Percentiles rank a stretch among this genome's conserved stretches.
These are phyloP conservation scores for Barypeithes pellucidus DNA, from an alignment of 2,888 invertebrate species.

Conservation along the genomic window DNA sequence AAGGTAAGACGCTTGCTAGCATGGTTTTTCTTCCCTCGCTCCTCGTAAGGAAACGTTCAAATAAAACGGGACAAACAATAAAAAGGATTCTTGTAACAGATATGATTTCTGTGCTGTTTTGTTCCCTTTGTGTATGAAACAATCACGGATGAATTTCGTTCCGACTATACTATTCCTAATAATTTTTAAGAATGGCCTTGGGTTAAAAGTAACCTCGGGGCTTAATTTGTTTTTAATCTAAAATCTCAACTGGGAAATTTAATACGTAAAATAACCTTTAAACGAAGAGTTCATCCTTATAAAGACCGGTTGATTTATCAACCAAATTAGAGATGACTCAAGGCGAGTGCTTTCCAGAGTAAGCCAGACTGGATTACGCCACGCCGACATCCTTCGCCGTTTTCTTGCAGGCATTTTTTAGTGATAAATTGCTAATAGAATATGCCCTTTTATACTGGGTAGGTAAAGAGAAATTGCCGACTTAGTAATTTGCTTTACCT, in stretches of 20 bases:
- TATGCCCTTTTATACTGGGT: conserved; percentile 19
- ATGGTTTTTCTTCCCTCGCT: no score
- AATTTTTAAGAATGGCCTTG: background rate
- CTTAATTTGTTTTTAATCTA: background rate
- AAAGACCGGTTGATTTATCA: conserved; percentile 41
- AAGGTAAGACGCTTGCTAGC: no score
- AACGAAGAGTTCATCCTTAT: conserved; percentile 13
- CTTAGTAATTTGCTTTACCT: background rate
- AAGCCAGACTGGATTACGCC: conserved; percentile 50
- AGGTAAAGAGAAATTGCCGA: conserved; percentile 19
- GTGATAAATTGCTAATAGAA: conserved; percentile 46
- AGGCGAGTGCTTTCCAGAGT: conserved; percentile 48
- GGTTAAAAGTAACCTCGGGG: background rate
- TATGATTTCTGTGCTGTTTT: no score
- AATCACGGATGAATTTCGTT: no score
- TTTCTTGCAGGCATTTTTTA: conserved; percentile 40
- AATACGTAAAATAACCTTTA: background rate
- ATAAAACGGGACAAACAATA: no score
- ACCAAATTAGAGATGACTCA: conserved; percentile 43
- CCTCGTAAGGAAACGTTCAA: no score
- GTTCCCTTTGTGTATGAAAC: no score
- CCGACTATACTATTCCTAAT: no score
- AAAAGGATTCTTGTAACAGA: no score
- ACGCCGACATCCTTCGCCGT: conserved; percentile 45
- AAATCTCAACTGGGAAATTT: background rate